These are phyloP conservation scores for Trogon surrucura DNA, from an alignment of 2,113 vertebrate genomes.

Conservation along the genomic window DNA sequence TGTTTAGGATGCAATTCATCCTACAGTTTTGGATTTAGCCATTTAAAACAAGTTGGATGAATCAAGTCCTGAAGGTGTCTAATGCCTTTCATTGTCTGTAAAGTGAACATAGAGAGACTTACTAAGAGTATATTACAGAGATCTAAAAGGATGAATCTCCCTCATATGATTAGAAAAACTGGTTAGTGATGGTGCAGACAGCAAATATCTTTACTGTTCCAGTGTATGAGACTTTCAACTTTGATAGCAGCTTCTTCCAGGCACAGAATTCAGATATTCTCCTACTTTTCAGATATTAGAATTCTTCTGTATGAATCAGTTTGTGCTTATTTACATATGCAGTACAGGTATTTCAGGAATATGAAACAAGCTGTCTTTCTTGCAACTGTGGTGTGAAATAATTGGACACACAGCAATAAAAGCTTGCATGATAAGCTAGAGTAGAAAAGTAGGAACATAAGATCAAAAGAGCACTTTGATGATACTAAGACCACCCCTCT, in stretches of 20 bases:
- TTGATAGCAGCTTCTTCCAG: background rate
- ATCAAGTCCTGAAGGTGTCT: background rate
- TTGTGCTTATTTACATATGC: background rate
- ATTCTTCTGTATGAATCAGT: background rate
- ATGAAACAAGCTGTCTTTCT: background rate
- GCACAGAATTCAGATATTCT: background rate
- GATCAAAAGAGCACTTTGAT: background rate
- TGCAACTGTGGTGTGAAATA: background rate
- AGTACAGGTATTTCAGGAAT: background rate
- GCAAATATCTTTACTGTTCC: background rate
- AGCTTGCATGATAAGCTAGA: background rate
- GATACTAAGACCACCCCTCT: background rate
- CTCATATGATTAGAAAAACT: background rate
- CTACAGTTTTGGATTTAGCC: background rate
- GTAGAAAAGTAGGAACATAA: background rate
- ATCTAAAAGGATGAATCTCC: background rate
- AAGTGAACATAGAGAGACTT: background rate
- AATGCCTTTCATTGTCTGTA: background rate
- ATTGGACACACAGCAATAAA: background rate
- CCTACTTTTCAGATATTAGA: background rate
- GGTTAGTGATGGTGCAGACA: background rate
- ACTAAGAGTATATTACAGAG: background rate
- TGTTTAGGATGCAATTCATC: background rate
- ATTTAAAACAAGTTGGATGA: background rate
- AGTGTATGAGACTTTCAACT: background rate